Base-by-base conservation (phyloP, 2,113 vertebrate genomes). In the Callocephalon fimbriatum region DNA sequence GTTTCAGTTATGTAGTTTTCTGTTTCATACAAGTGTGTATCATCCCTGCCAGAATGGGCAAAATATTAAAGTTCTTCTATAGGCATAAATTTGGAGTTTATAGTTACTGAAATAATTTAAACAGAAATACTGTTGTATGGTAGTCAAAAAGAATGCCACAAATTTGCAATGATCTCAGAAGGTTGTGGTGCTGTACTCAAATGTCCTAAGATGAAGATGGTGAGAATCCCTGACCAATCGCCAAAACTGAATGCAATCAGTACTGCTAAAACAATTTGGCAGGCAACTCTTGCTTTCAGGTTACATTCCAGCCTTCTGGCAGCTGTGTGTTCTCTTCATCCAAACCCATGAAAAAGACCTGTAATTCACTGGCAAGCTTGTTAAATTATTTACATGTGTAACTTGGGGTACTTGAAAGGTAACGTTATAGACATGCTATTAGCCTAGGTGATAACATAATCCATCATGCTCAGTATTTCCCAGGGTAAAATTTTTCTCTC, bases 211-310 rank as follows among this genome's bases (percentile, higher is more conserved):
- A 94, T 29, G 4, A 56, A 73, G 74, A 80, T 44, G 29, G 75
- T 92, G 74, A 96, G 87, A 92, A 96, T 92, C 67, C 45, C 51
- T 29, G 10, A 40, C 67, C 42, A 54, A 90, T 95, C 50, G 61
- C 85, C 82, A 27, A 83, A 93, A 85, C 81, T 97, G 93, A 76
- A 96, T 94, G 93, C 96, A 95, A 94, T 97, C 96, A 97, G 90
- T 71, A 48, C 91, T 92, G 89, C 91, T 97, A 97, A 95, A 97
- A 96, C 22, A 87, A 88, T 90, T 97, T 98, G 97, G 96, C 96
- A 97, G 79, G 58, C 90, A 94, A 75, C 74, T 93, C 59, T 73
- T 88, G 84, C 93, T 94, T 95, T 97, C 95, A 96, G 93, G 89
- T 94, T 75, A 29, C 82, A 94, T 97, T 95, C 91, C 92, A 95